Evolutionary conservation across 1,140 invertebrate genomes (phyloP).

Genomic region (Cherax destructor): DNA sequence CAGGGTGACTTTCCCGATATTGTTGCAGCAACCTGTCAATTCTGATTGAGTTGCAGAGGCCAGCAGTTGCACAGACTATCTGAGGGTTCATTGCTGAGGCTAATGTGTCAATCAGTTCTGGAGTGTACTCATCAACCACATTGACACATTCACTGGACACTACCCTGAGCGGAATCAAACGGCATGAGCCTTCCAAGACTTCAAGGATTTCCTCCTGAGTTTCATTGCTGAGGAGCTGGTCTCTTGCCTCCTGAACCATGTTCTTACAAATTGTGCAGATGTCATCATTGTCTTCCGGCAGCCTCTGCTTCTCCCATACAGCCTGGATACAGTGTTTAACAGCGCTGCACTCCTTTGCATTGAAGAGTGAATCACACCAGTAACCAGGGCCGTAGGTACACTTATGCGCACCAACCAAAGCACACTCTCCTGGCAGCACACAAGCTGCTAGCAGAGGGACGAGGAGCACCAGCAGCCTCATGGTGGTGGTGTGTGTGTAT

Average conservation of each 20-base stretch:
- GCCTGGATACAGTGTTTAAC: slow-evolving; percentile 88
- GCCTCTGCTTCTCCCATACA: slow-evolving; percentile 85
- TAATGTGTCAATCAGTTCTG: slow-evolving; percentile 89
- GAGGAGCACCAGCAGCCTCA: too few species aligned
- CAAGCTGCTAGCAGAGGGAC: too few species aligned
- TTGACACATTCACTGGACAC: slow-evolving; percentile 86
- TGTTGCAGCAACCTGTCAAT: slow-evolving; percentile 83
- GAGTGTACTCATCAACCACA: slow-evolving; percentile 89
- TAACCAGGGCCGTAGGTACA: slow-evolving; percentile 87
- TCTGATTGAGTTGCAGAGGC: slow-evolving; percentile 87
- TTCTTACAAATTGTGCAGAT: slow-evolving; percentile 90
- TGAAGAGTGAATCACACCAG: slow-evolving; percentile 84
- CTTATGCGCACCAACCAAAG: slow-evolving; percentile 76
- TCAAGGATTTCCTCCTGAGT: slow-evolving; percentile 89
- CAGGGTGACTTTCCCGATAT: slow-evolving; percentile 56
- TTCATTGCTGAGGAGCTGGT: slow-evolving; percentile 90
- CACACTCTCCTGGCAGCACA: slow-evolving; percentile 34
- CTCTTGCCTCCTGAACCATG: slow-evolving; percentile 91
- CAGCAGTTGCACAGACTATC: slow-evolving; percentile 89
- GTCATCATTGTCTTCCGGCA: slow-evolving; percentile 85
- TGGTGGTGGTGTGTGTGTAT: too few species aligned
- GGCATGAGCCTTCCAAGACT: slow-evolving; percentile 93
- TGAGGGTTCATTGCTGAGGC: slow-evolving; percentile 91
- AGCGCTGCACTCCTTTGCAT: slow-evolving; percentile 82
- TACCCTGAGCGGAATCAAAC: slow-evolving; percentile 85